These are phyloP conservation scores for Heterohyrax brucei DNA, from an alignment of 2,797 vertebrate genomes.

Conservation along the genomic window DNA sequence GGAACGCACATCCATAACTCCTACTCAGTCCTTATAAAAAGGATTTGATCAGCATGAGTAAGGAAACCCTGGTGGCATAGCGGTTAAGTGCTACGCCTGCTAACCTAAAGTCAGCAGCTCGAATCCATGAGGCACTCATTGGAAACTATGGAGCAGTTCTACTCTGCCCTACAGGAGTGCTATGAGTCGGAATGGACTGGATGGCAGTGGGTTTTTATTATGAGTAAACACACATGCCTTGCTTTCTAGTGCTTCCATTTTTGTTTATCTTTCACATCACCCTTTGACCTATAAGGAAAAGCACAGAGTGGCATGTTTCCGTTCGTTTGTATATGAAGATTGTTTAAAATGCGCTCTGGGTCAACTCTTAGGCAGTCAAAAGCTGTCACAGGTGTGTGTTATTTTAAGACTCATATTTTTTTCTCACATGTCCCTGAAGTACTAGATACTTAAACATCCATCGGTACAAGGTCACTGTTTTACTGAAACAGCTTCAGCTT, in stretches of 20 bases:
- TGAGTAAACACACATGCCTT: background rate
- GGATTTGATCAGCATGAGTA: background rate
- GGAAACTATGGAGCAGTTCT: too few species aligned
- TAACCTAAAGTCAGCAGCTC: too few species aligned
- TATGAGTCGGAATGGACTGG: too few species aligned
- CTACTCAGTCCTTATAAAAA: background rate
- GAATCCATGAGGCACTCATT: too few species aligned
- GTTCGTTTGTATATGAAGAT: background rate
- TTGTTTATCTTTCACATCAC: conserved; percentile 7
- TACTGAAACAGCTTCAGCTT: conserved; percentile 73
- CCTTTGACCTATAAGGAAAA: conserved; percentile 38
- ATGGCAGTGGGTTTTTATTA: too few species aligned
- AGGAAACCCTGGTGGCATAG: too few species aligned
- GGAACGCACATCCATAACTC: background rate
- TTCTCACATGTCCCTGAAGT: conserved; percentile 76
- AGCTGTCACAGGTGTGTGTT: conserved; percentile 61
- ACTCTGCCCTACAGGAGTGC: too few species aligned
- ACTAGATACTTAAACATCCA: conserved; percentile 75
- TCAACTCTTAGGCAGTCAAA: conserved; percentile 58
- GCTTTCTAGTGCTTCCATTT: background rate
- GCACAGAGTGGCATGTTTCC: background rate
- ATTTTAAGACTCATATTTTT: conserved; percentile 73
- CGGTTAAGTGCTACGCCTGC: too few species aligned
- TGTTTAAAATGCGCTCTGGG: conserved; percentile 64
- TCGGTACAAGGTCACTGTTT: conserved; percentile 77